A percentile compares a stretch with the other conserved stretches of the same genome.
phyloP scores from a whole-genome alignment of 2,113 vertebrate genomes.

The Oreochromis spilurus region DNA sequence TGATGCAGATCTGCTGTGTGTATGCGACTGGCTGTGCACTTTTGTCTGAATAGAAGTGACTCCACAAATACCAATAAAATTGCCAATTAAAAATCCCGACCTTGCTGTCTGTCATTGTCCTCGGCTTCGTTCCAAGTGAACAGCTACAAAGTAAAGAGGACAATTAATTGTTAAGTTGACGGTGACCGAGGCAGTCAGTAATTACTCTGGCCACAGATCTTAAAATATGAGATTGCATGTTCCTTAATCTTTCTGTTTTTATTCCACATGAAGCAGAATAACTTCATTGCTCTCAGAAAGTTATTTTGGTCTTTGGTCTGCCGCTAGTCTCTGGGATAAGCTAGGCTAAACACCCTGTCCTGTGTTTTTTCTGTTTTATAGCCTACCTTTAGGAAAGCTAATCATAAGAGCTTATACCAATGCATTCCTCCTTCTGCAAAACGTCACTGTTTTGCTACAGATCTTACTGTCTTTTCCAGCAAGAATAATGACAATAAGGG shows the following conservation, averaged over 20 bases:
- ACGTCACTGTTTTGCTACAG: background rate
- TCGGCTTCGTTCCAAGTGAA: background rate
- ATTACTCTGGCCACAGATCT: background rate
- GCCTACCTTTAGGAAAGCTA: constrained; percentile 23
- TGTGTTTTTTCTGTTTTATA: background rate
- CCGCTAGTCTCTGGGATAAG: background rate
- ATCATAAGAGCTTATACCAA: constrained; percentile 52
- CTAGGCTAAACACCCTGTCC: background rate
- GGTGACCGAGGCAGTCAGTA: background rate
- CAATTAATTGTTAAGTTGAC: background rate
- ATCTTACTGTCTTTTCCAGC: background rate
- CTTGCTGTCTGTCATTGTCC: background rate
- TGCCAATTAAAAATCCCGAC: background rate
- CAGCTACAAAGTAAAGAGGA: background rate
- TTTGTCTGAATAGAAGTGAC: background rate
- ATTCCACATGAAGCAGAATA: background rate
- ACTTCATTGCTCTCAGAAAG: background rate
- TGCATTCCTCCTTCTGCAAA: constrained; percentile 31
- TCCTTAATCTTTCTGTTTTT: background rate
- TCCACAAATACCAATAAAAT: constrained; percentile 5
- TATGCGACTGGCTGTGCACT: background rate
- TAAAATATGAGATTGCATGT: background rate
- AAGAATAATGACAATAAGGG: background rate
- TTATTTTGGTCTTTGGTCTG: background rate
- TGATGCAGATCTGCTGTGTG: background rate